phyloP scores from a whole-genome alignment of 2,797 vertebrate genomes.

The Gambusia yucatana region DNA sequence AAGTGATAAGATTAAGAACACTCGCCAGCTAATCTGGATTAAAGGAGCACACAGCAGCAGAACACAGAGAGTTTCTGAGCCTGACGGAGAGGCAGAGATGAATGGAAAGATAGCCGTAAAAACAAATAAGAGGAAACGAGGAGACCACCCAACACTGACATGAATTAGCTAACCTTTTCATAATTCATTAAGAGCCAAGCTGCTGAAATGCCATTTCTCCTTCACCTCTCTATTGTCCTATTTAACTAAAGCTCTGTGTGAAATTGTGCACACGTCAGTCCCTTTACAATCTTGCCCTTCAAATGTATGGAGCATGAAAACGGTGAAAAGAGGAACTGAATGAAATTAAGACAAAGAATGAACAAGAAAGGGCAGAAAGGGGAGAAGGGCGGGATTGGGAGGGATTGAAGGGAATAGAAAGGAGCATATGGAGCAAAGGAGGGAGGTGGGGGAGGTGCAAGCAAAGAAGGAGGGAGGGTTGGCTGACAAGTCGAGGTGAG shows the following conservation, averaged over 20 bases:
- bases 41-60: slow-evolving; percentile 76
- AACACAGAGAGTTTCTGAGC: slow-evolving; percentile 68
- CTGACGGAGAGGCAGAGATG: slow-evolving; percentile 52
- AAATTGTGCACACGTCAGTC: slow-evolving; percentile 40
- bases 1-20: slow-evolving; percentile 83
- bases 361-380: slow-evolving; percentile 27
- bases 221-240: slow-evolving; percentile 9
- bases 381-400: slow-evolving; percentile 41
- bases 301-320: slow-evolving; percentile 37
- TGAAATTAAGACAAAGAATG: slow-evolving; percentile 28
- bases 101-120: slow-evolving; percentile 25
- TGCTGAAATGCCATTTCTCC: slow-evolving; percentile 35
- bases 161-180: slow-evolving; percentile 51
- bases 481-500: slow-evolving; percentile 52
- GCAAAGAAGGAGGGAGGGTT: slow-evolving; percentile 6
- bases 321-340: slow-evolving; percentile 32
- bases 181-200: slow-evolving; percentile 60
- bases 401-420: slow-evolving; percentile 34
- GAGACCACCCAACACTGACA: slow-evolving; percentile 14
- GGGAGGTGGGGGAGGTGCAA: slow-evolving; percentile 44
- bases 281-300: slow-evolving; percentile 32
- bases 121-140: slow-evolving; percentile 26
- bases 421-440: slow-evolving; percentile 53
- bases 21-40: slow-evolving; percentile 85
- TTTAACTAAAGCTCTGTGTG: slow-evolving; percentile 38